phyloP scores from a whole-genome alignment of 2,888 invertebrate species.

The Oasisia sp. region DNA sequence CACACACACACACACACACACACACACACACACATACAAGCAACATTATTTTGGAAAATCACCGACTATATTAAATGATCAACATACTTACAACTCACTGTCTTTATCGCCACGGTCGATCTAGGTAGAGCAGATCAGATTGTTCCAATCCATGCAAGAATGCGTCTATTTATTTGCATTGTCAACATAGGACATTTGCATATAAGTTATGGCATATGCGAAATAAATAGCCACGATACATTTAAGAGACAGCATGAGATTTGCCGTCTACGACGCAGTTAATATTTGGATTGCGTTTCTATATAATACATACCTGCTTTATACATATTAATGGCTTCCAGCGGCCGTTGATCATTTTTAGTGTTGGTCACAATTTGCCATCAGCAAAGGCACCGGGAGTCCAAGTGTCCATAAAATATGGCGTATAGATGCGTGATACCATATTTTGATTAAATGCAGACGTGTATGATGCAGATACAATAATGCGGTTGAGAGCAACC shows the following conservation, averaged over 20 bases:
- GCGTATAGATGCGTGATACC: no score
- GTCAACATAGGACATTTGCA: not conserved
- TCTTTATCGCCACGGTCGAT: not conserved
- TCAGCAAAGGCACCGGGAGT: not conserved
- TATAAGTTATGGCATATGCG: not conserved
- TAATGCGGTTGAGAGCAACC: no score
- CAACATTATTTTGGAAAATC: not conserved
- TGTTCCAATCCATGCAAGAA: not conserved
- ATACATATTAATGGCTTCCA: not conserved
- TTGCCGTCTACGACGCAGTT: no score
- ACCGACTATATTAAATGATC: not conserved
- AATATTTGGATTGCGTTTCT: no score
- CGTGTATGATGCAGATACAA: no score
- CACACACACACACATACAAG: no score
- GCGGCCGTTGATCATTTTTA: not conserved
- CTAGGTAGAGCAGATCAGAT: not conserved
- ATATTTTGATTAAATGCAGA: no score
- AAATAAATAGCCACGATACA: not conserved
- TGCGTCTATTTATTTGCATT: not conserved
- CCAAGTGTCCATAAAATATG: not conserved
- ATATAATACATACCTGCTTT: not conserved
- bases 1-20: no score
- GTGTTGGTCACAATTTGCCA: not conserved
- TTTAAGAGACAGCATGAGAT: not conserved
- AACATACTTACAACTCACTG: not conserved